These are phyloP conservation scores for Strigamia maritima DNA, from an alignment of 2,888 invertebrate genomes.

Conservation along the genomic window DNA sequence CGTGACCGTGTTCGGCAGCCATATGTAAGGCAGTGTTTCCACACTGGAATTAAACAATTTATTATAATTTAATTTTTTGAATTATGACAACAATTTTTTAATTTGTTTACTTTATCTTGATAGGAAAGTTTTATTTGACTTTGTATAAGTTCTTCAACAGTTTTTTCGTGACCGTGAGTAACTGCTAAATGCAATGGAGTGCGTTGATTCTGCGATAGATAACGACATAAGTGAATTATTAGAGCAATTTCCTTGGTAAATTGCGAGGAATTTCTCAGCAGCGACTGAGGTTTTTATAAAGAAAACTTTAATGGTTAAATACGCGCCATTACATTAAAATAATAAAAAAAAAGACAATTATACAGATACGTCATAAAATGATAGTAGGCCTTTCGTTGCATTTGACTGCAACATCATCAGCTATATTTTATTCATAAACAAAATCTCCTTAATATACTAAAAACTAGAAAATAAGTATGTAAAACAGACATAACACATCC, in stretches of 20 bases:
- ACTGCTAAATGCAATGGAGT: conserved; percentile 74
- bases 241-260: not conserved
- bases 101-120: conserved; percentile 64
- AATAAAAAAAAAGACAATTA: no score
- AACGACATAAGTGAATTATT: not conserved
- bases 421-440: no score
- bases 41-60: conserved; percentile 44
- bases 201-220: conserved; percentile 57
- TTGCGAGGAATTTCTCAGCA: no score
- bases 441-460: no score
- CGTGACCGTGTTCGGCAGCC: conserved; percentile 49
- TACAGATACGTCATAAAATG: no score
- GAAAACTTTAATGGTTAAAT: no score
- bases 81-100: not conserved
- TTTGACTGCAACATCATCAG: no score
- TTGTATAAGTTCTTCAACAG: conserved; percentile 65
- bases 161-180: conserved; percentile 65
- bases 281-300: no score
- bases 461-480: no score
- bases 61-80: not conserved
- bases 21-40: conserved; percentile 50
- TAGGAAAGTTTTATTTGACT: conserved; percentile 65
- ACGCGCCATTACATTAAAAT: no score
- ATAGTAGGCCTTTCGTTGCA: no score
- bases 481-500: no score